Conservation (phyloP, 2,888 invertebrate species). For the Poecilus cupreus region DNA sequence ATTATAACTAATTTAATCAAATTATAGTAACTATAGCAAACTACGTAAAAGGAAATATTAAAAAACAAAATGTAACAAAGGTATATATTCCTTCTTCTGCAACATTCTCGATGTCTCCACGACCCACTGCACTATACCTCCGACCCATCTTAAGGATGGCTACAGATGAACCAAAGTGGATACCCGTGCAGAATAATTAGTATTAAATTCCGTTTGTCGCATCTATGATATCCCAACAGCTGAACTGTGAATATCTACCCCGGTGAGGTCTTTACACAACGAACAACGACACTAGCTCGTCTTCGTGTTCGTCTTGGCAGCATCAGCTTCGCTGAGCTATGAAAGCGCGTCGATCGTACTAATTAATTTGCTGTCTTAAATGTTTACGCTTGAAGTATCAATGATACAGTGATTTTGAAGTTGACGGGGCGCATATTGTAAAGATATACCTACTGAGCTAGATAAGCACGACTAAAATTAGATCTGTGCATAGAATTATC, state of each 20-base stretch:
- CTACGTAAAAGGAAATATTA: too few species aligned
- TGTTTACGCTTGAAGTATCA: slow-evolving; percentile 37
- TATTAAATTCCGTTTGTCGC: slow-evolving; percentile 19
- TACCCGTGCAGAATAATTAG: slow-evolving; percentile 30
- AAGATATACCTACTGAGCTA: background rate
- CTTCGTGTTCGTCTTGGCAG: background rate
- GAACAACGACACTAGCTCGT: background rate
- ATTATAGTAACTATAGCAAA: too few species aligned
- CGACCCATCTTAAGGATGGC: too few species aligned
- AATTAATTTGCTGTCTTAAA: slow-evolving; percentile 47
- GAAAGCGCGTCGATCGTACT: background rate
- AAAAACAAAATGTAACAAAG: too few species aligned
- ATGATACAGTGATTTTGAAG: slow-evolving; percentile 27
- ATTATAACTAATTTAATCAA: too few species aligned
- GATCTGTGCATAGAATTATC: background rate
- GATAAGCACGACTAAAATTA: slow-evolving; percentile 27
- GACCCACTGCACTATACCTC: too few species aligned
- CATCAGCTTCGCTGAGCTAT: background rate
- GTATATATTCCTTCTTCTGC: too few species aligned
- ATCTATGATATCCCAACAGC: slow-evolving; percentile 16
- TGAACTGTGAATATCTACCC: slow-evolving; percentile 24
- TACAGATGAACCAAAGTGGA: background rate
- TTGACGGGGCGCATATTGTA: background rate
- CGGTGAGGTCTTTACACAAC: background rate
- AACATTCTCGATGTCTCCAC: too few species aligned